Percentiles rank a stretch among this genome's conserved stretches.
phyloP scores from a whole-genome alignment of 2,888 invertebrate genomes.

The Petrophora chlorosata region DNA sequence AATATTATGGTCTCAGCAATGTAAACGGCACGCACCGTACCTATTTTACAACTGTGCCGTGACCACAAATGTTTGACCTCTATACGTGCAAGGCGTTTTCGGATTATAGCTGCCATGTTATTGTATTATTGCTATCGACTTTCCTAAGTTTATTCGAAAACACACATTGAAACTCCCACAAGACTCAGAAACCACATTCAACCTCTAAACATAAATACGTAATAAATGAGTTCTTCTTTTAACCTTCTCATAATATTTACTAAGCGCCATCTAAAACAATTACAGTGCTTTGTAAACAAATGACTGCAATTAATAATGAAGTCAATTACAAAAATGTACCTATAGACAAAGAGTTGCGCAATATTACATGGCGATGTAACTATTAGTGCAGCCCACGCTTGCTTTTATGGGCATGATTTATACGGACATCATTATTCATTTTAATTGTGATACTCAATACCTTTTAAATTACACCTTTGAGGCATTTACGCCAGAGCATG shows the following conservation, averaged over 20 bases:
- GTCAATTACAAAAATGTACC: conserved; percentile 26
- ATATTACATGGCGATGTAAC: conserved; percentile 19
- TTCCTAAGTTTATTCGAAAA: conserved; percentile 17
- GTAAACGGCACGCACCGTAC: conserved; percentile 45
- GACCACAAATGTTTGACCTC: conserved; percentile 44
- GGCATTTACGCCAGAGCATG: conserved; percentile 41
- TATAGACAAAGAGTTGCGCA: conserved; percentile 30
- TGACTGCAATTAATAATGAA: conserved; percentile 22
- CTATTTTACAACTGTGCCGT: conserved; percentile 40
- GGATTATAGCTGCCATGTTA: conserved; percentile 19
- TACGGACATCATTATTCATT: conserved; percentile 58
- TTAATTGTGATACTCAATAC: conserved; percentile 59
- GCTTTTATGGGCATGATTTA: conserved; percentile 50
- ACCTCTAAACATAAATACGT: conserved; percentile 9
- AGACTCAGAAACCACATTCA: not conserved
- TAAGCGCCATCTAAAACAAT: conserved; percentile 28
- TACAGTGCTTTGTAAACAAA: conserved; percentile 24
- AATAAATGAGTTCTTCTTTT: conserved; percentile 16
- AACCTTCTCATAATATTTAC: conserved; percentile 13
- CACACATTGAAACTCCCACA: conserved; percentile 22
- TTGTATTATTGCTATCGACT: conserved; percentile 15
- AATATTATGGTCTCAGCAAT: conserved; percentile 45
- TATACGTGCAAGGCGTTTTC: conserved; percentile 23
- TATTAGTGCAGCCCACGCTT: conserved; percentile 46
- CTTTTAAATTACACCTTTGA: conserved; percentile 53